Evolutionary conservation across 2,113 vertebrate species (phyloP).

Genomic region (Cyphomyrus discorhynchus): DNA sequence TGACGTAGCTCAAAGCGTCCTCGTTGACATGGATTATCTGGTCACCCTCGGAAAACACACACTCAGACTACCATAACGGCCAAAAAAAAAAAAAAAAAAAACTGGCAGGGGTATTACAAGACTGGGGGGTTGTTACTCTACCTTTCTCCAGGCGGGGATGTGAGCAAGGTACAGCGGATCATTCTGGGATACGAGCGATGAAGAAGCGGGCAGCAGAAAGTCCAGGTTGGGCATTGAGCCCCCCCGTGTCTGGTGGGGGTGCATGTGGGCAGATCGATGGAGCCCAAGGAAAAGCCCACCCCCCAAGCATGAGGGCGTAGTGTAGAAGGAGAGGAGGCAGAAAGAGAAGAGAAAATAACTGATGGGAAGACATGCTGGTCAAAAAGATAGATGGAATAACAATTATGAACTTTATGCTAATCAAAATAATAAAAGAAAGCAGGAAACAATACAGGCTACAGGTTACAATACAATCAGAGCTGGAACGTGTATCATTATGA

Average conservation of each 20-base stretch:
- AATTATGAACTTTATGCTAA: background rate
- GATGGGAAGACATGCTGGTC: background rate
- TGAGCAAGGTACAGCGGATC: conserved; percentile 68
- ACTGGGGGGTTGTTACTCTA: conserved; percentile 53
- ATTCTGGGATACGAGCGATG: conserved; percentile 56
- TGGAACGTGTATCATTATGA: background rate
- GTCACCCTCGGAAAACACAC: background rate
- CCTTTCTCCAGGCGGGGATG: conserved; percentile 91
- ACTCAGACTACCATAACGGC: background rate
- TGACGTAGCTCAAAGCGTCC: background rate
- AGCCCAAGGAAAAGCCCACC: background rate
- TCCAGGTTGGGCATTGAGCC: conserved; percentile 74
- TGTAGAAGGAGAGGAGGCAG: background rate
- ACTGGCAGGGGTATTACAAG: background rate
- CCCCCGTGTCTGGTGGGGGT: conserved; percentile 57
- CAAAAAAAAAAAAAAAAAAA: background rate
- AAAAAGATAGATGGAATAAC: background rate
- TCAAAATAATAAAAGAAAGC: background rate
- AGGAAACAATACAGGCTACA: too few relatives aligned
- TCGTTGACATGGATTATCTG: background rate
- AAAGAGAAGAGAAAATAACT: conserved; percentile 1
- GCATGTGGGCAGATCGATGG: conserved; percentile 33
- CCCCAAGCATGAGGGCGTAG: background rate
- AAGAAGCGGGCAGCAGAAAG: conserved; percentile 60
- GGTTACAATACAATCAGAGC: background rate